A percentile compares a stretch with the other conserved stretches of the same genome.
Evolutionary conservation across 2,797 vertebrate species (phyloP).

Genomic region (Thalassophryne amazonica): DNA sequence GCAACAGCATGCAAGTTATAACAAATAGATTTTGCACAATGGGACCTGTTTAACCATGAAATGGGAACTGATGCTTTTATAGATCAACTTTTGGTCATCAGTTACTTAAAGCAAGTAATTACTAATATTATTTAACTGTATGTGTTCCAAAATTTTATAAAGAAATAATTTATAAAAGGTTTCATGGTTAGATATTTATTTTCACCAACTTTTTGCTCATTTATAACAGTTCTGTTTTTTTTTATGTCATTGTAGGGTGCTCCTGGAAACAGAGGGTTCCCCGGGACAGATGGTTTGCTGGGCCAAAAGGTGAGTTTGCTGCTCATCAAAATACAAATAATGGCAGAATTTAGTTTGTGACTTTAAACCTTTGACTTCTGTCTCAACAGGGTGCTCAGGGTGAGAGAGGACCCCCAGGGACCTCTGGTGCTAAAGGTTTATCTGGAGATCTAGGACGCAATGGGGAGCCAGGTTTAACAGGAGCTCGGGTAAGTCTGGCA

Average conservation of each 20-base stretch:
- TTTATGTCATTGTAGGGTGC: conserved; percentile 46
- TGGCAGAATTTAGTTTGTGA: neutral
- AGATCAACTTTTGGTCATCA: too few relatives aligned
- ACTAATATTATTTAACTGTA: too few relatives aligned
- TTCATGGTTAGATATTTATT: too few relatives aligned
- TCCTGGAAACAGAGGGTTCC: conserved; percentile 74
- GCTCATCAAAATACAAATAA: neutral
- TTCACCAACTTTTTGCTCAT: too few relatives aligned
- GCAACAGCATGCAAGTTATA: too few relatives aligned
- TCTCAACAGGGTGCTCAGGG: conserved; percentile 87
- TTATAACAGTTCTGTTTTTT: too few relatives aligned
- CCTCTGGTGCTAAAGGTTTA: conserved; percentile 85
- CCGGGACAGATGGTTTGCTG: conserved; percentile 68
- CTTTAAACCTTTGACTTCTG: conserved; percentile 2
- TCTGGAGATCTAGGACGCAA: conserved; percentile 88
- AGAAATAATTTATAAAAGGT: too few relatives aligned
- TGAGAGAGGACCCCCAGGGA: conserved; percentile 86
- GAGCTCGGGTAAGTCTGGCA: conserved; percentile 86
- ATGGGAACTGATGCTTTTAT: too few relatives aligned
- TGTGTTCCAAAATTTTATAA: too few relatives aligned
- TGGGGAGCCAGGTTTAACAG: conserved; percentile 92
- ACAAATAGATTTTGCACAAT: too few relatives aligned
- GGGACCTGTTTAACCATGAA: too few relatives aligned
- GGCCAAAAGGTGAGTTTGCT: conserved; percentile 61
- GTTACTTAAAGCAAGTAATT: too few relatives aligned